phyloP scores from a whole-genome alignment of 2,797 vertebrate species.

The Telmatherina bonti region DNA sequence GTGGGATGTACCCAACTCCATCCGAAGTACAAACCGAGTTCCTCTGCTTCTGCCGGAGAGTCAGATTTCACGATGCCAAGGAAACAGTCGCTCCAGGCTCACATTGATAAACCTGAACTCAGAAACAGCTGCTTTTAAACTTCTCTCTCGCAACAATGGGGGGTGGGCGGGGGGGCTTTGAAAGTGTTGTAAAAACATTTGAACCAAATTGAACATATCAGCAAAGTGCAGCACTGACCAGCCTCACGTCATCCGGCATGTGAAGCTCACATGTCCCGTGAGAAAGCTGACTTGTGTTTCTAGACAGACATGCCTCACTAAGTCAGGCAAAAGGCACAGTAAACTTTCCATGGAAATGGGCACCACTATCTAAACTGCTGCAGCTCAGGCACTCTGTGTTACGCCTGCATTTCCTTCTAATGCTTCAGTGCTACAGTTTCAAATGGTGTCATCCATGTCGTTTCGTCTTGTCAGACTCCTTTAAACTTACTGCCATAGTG shows the following conservation, averaged over 20 bases:
- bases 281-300: constrained; percentile 77
- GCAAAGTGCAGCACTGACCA: constrained; percentile 62
- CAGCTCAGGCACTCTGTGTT: constrained; percentile 66
- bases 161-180: constrained; percentile 42
- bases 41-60: constrained; percentile 57
- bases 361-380: constrained; percentile 77
- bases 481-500: constrained; percentile 31
- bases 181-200: constrained; percentile 64
- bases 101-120: constrained; percentile 41
- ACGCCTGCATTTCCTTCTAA: constrained; percentile 62
- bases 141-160: constrained; percentile 60
- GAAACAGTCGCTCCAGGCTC: constrained; percentile 63
- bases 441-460: constrained; percentile 35
- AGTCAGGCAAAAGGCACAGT: constrained; percentile 79
- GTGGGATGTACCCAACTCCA: constrained; percentile 50
- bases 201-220: constrained; percentile 80
- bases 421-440: constrained; percentile 36
- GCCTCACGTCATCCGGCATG: constrained; percentile 69
- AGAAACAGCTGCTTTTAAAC: constrained; percentile 85
- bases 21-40: constrained; percentile 69
- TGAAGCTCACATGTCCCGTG: constrained; percentile 67
- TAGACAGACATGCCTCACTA: constrained; percentile 78
- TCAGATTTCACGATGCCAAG: constrained; percentile 65
- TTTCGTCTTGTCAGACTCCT: constrained; percentile 34
- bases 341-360: constrained; percentile 71